Conservation (phyloP, 2,797 vertebrate genomes). For the Semotilus atromaculatus region DNA sequence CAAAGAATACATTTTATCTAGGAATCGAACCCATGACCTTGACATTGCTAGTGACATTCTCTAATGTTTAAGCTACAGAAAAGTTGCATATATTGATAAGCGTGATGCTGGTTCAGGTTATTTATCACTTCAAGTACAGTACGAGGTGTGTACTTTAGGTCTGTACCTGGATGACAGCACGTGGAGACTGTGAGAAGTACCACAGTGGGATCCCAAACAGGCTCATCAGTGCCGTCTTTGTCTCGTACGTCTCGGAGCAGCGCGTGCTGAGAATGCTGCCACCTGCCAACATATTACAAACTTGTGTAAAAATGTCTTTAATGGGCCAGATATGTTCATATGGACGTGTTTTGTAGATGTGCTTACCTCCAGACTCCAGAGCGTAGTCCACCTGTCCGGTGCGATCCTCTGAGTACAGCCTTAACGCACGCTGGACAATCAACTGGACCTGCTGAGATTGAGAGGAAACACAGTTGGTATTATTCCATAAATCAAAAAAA, state of each 20-base stretch:
- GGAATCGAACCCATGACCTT: neutral
- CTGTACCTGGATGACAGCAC: conserved; percentile 92
- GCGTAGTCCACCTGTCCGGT: conserved; percentile 94
- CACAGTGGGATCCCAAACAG: conserved; percentile 93
- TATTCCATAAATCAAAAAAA: no score
- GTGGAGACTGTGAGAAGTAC: conserved; percentile 96
- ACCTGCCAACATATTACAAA: conserved; percentile 72
- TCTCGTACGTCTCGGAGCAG: conserved; percentile 94
- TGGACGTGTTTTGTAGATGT: neutral
- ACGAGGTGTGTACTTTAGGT: neutral
- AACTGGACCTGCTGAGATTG: conserved; percentile 83
- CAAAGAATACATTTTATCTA: neutral
- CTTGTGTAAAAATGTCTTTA: neutral
- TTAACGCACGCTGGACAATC: conserved; percentile 90
- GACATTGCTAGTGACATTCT: neutral
- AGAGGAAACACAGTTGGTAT: neutral
- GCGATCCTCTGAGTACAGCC: conserved; percentile 91
- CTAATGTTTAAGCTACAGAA: neutral
- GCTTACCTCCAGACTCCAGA: conserved; percentile 92
- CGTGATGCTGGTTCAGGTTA: neutral
- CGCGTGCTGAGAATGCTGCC: conserved; percentile 95
- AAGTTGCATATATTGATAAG: neutral
- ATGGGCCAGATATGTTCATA: neutral
- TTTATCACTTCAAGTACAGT: neutral
- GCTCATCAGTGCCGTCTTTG: conserved; percentile 92